phyloP scores from a whole-genome alignment of 2,113 vertebrate genomes.

The Sclerurus mexicanus region DNA sequence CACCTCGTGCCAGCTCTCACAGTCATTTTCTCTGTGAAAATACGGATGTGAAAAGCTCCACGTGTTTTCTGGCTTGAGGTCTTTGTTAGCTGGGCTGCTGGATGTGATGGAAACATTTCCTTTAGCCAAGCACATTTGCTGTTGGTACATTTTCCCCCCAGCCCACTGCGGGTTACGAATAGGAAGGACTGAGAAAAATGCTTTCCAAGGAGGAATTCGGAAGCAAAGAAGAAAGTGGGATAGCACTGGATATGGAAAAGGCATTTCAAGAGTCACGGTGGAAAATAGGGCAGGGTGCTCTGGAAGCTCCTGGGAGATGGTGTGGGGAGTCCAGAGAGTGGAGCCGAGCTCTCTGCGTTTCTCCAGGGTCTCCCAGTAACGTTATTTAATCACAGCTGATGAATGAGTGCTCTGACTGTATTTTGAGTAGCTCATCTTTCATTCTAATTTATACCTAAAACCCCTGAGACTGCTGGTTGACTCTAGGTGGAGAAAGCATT shows the following conservation, averaged over 20 bases:
- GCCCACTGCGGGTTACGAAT: neutral
- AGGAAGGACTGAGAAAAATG: neutral
- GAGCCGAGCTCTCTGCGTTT: neutral
- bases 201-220: neutral
- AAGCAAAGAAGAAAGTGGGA: neutral
- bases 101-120: neutral
- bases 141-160: neutral
- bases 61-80: neutral
- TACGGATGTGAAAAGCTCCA: neutral
- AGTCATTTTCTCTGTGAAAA: neutral
- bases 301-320: neutral
- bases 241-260: neutral
- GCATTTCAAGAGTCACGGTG: neutral
- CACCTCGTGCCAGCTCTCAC: neutral
- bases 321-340: neutral
- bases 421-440: constrained; percentile 45
- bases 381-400: neutral
- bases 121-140: neutral
- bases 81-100: neutral
- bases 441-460: constrained; percentile 38
- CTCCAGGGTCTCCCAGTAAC: neutral
- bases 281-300: neutral
- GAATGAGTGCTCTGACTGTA: constrained; percentile 27
- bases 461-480: constrained; percentile 10
- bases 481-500: constrained; percentile 32